Evolutionary conservation across 2,113 vertebrate species (phyloP), one percentile per base, ranked within the genome.

Genomic region (Arenaria interpres): DNA sequence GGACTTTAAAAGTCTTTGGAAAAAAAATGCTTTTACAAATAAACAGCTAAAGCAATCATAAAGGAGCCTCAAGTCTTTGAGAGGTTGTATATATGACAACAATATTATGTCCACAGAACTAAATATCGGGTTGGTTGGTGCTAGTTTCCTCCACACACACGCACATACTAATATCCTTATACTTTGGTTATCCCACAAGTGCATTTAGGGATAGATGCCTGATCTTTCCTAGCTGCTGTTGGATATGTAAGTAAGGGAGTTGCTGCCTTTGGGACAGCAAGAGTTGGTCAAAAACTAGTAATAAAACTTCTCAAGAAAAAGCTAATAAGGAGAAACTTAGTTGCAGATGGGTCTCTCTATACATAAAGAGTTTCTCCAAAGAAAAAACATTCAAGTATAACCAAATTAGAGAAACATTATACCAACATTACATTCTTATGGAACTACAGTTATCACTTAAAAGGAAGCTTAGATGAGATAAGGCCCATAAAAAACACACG

Each of bases 131-230:
- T 22, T 59, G 2, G 10, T 22, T 74, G 6, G 16, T 48, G 12
- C 4, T 54, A 32, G 28, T n/a, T 87, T 81, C 19, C 10, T 75
- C 14, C 41, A 56, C 64, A 56, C 6, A 30, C 9, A 30, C 5
- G 4, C 2, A 1, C 20, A 17, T 67, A 63, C 7, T 50, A 18
- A 59, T 33, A 72, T n/a, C 4, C 23, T 83, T 24, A 10, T 33
- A 33, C 10, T 7, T 81, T 46, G 7, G 3, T 78, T 86, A 27
- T 62, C 32, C 22, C 32, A 69, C 14, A 8, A 73, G 22, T 45
- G n/a, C 1, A 0, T 41, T 77, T 45, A 79, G 3, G 5, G 19
- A 32, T 7, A 75, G 21, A 33, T 43, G 39, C 5, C 10, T 56
- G 46, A 39, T 50, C 6, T 37, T 74, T 73, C 41, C 27, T 50